Base-by-base conservation (phyloP, 2,113 vertebrate species). In the Podocnemis expansa region DNA sequence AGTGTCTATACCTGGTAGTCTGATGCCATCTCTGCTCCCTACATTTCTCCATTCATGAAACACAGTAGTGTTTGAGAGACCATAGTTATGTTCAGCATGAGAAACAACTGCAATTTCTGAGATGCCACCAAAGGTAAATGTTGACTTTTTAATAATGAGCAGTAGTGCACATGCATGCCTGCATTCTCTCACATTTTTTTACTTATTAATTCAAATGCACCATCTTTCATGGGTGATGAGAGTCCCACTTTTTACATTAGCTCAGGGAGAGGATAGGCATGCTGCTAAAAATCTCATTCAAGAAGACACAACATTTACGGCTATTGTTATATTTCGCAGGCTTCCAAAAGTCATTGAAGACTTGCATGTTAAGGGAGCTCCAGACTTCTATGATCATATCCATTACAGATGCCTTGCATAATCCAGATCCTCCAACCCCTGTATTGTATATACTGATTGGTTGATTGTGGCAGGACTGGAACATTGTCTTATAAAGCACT, bases 271-370 rank as follows among this genome's bases (percentile, higher is more conserved):
- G 90, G 16, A 3, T 21, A 60, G 38, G 2, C 8, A 78, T 14
- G 8, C 10, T 73, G 8, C 38, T 5, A 52, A 10, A 0, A 0
- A 1, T 5, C 4, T 2, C 29, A 24, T n/a, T 67, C 31, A n/a
- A n/a, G 60, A n/a, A n/a, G 10, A n/a, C 8, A 19, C 19, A 34
- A 38, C 38, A 38, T 70, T 89, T 82, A 84, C 3, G 5, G 2
- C 6, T 85, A 80, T 83, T 63, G 6, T 34, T 73, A 7, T 27
- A 21, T 52, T 14, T 34, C 6, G 27, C 88, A 75, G 24, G 1
- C 3, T 54, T 49, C 1, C 3, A 29, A 83, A 91, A 78, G 58
- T 34, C 2, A 4, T 1, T 0, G 34, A 31, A 51, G 3, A 3
- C 13, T 1, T 24, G 17, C 1, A 4, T 41, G 19, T 1, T 24